These are phyloP conservation scores for Hyppa rectilinea DNA, from an alignment of 2,888 invertebrate genomes.

Conservation along the genomic window DNA sequence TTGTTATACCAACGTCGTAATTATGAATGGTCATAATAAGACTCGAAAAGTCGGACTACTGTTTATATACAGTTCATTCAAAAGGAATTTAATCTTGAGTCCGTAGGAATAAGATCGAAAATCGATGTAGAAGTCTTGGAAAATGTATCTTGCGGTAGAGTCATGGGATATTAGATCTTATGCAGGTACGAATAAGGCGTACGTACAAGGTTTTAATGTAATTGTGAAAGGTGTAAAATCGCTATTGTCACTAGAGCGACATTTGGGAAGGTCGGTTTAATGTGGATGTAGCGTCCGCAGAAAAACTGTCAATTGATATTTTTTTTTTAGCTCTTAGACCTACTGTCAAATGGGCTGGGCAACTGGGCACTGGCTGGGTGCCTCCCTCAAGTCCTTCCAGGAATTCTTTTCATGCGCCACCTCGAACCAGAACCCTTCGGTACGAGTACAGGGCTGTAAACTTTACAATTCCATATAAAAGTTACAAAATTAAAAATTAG, in stretches of 20 bases:
- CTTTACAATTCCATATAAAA: too few relatives aligned
- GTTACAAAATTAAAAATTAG: too few relatives aligned
- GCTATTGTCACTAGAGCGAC: slow-evolving; percentile 66
- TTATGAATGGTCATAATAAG: slow-evolving; percentile 51
- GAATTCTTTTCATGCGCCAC: too few relatives aligned
- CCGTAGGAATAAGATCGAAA: slow-evolving; percentile 5
- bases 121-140: not conserved
- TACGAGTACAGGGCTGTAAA: too few relatives aligned
- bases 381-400: too few relatives aligned
- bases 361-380: too few relatives aligned
- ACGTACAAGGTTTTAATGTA: slow-evolving; percentile 8
- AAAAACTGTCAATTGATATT: too few relatives aligned
- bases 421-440: too few relatives aligned
- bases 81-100: slow-evolving; percentile 5
- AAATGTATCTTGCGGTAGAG: slow-evolving; percentile 19
- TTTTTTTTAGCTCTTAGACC: too few relatives aligned
- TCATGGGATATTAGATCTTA: slow-evolving; percentile 21
- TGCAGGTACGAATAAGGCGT: not conserved
- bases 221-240: slow-evolving; percentile 64
- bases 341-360: too few relatives aligned
- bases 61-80: not conserved
- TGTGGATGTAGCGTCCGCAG: slow-evolving; percentile 59
- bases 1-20: slow-evolving; percentile 42
- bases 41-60: slow-evolving; percentile 22
- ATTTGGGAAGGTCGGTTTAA: slow-evolving; percentile 65